Conservation (phyloP, 2,888 invertebrate genomes). For the Caenorhabditis sp. region DNA sequence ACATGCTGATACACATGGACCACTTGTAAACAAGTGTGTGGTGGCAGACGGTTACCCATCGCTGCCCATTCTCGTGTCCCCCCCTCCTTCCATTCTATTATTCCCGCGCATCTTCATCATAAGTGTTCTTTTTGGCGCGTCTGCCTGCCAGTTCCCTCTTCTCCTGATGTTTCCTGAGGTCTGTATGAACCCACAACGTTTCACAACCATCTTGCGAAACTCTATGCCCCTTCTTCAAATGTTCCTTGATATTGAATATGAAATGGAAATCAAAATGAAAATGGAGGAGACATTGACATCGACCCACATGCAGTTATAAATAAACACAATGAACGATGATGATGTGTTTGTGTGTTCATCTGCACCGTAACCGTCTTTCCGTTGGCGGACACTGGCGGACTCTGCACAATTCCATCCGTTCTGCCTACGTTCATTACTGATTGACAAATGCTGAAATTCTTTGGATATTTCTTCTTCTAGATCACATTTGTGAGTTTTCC, state of each 20-base stretch:
- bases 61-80: too few species aligned
- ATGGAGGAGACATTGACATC: too few species aligned
- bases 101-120: slow-evolving; percentile 39
- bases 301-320: slow-evolving; percentile 46
- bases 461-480: slow-evolving; percentile 20
- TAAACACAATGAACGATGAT: slow-evolving; percentile 55
- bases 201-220: too few species aligned
- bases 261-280: too few species aligned
- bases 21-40: slow-evolving; percentile 54
- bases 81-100: slow-evolving; percentile 39
- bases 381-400: too few species aligned
- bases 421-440: slow-evolving; percentile 34
- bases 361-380: slow-evolving; percentile 50
- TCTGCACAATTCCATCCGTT: slow-evolving; percentile 15
- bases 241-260: slow-evolving; percentile 8
- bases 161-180: too few species aligned
- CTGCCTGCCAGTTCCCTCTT: not conserved
- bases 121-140: slow-evolving; percentile 33
- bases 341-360: slow-evolving; percentile 62
- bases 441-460: slow-evolving; percentile 50
- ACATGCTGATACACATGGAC: slow-evolving; percentile 38
- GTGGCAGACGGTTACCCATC: slow-evolving; percentile 47
- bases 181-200: not conserved
- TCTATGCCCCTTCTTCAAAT: not conserved
- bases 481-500: slow-evolving; percentile 9